These are phyloP conservation scores for Chrysotoxum bicinctum DNA, from an alignment of 2,888 invertebrate species.

Conservation along the genomic window DNA sequence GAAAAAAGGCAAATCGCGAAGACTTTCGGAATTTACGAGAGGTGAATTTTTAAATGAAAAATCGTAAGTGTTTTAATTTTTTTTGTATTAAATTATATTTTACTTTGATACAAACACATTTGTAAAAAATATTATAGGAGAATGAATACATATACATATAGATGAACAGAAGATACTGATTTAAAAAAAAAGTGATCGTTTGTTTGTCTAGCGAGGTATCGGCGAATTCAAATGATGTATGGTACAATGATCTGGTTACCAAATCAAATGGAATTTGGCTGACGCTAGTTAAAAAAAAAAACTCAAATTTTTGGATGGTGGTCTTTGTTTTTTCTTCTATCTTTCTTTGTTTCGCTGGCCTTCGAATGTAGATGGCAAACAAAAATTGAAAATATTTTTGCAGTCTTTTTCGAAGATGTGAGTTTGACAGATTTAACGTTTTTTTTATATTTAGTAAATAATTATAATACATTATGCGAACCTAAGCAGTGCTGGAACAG, in stretches of 20 bases:
- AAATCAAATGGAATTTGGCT: conserved; percentile 61
- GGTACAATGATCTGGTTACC: conserved; percentile 70
- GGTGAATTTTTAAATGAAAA: conserved; percentile 83
- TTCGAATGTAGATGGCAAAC: neutral
- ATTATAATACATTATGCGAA: too few species aligned
- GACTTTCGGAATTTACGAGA: conserved; percentile 82
- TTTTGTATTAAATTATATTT: conserved; percentile 68
- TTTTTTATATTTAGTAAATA: too few species aligned
- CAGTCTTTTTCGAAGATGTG: neutral
- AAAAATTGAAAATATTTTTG: neutral
- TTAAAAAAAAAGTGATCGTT: neutral
- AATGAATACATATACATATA: conserved; percentile 59
- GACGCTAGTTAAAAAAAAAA: neutral
- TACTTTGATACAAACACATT: conserved; percentile 1
- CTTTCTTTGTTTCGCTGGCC: conserved; percentile 18
- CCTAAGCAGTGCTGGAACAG: too few species aligned
- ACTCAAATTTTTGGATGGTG: neutral
- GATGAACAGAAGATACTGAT: conserved; percentile 16
- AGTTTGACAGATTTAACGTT: too few species aligned
- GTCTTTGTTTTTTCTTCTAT: conserved; percentile 4
- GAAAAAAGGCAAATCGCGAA: conserved; percentile 81
- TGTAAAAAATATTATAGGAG: conserved; percentile 17
- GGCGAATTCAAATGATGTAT: conserved; percentile 22
- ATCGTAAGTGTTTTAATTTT: conserved; percentile 79
- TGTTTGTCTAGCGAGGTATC: neutral